Evolutionary conservation across 2,113 vertebrate genomes (phyloP).

Genomic region (Marcusenius ussheri): DNA sequence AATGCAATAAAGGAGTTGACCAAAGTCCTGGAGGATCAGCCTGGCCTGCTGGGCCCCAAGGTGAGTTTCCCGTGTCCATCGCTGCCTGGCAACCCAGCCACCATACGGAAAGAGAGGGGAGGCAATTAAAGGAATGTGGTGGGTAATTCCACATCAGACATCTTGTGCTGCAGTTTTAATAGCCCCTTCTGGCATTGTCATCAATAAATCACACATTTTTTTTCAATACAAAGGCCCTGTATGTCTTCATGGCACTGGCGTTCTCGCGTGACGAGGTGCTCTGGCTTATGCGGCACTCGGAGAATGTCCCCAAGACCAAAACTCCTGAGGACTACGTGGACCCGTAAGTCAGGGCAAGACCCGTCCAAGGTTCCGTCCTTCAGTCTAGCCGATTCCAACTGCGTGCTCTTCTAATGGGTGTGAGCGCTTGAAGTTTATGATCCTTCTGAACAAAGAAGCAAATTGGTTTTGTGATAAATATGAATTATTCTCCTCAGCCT

Average conservation of each 20-base stretch:
- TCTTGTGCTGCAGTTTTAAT: not conserved
- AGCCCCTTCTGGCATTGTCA: constrained; percentile 11
- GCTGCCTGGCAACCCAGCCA: not conserved
- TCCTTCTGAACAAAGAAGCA: not conserved
- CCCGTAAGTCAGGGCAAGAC: constrained; percentile 51
- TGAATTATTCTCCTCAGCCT: not conserved
- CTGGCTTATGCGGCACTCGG: constrained; percentile 81
- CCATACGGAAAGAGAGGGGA: not conserved
- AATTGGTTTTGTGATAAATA: not conserved
- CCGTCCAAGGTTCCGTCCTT: not conserved
- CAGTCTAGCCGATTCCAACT: not conserved
- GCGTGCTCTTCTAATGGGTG: not conserved
- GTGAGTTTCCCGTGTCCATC: constrained; percentile 36
- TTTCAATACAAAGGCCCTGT: constrained; percentile 63
- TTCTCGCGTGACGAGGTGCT: constrained; percentile 85
- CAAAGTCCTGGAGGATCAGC: constrained; percentile 74
- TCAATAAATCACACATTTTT: not conserved
- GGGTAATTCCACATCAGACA: not conserved
- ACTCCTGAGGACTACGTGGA: constrained; percentile 77
- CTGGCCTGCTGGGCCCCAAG: constrained; percentile 85
- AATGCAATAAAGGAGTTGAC: constrained; percentile 70
- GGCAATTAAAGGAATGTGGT: not conserved
- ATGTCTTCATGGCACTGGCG: constrained; percentile 81
- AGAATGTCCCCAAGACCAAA: constrained; percentile 83
- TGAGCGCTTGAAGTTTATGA: not conserved